These are phyloP conservation scores for Junonia oenone DNA, from an alignment of 2,888 invertebrate species.

Conservation along the genomic window DNA sequence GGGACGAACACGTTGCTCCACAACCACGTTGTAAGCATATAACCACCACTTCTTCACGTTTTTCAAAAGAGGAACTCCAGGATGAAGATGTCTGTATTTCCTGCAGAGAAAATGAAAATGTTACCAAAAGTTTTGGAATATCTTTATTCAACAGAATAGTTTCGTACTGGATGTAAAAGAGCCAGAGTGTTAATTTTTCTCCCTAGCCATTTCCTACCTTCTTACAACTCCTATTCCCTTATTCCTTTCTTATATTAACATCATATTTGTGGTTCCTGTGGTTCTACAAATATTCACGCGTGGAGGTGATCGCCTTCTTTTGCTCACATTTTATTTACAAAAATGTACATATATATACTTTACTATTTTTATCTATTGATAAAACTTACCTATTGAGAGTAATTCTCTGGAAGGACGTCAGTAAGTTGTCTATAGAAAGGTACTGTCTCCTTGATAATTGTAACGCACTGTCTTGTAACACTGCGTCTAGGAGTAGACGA, in stretches of 20 bases:
- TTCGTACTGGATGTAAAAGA: too few relatives aligned
- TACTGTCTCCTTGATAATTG: conserved; percentile 87
- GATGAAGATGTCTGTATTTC: conserved; percentile 82
- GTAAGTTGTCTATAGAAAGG: conserved; percentile 78
- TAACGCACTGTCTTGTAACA: conserved; percentile 86
- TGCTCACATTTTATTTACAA: too few relatives aligned
- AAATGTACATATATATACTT: too few relatives aligned
- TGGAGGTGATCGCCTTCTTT: too few relatives aligned
- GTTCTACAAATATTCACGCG: too few relatives aligned
- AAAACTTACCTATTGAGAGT: conserved; percentile 81
- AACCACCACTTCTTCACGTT: conserved; percentile 86
- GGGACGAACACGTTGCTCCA: conserved; percentile 85
- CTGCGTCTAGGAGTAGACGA: conserved; percentile 82
- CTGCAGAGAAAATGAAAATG: conserved; percentile 39
- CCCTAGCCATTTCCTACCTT: too few relatives aligned
- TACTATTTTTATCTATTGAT: too few relatives aligned
- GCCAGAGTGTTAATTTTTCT: too few relatives aligned
- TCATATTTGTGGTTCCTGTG: too few relatives aligned
- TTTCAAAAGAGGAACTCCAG: conserved; percentile 76
- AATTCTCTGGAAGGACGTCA: conserved; percentile 83
- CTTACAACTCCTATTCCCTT: too few relatives aligned
- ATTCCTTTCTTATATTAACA: too few relatives aligned
- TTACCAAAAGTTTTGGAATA: background rate
- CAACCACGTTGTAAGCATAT: conserved; percentile 84
- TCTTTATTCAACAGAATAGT: background rate